Evolutionary conservation across 2,113 vertebrate genomes (phyloP), one percentile per base, ranked within the genome.

Genomic region (Plecotus auritus): DNA sequence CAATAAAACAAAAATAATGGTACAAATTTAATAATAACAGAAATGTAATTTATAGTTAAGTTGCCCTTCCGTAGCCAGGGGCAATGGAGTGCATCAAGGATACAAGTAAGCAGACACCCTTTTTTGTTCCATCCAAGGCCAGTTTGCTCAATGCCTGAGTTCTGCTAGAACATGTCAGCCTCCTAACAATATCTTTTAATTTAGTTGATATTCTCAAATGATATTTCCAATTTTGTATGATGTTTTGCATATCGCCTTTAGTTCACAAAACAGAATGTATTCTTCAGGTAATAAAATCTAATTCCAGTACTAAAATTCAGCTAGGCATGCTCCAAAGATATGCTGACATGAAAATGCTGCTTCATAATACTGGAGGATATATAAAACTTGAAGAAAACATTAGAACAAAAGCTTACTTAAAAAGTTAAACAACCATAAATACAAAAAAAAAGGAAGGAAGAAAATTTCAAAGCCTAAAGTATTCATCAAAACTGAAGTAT

Each of bases 1-100:
- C 22, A 95, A 95, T 92, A 93, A 97, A 96, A 96, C 69, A 93
- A 88, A 93, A 96, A 61, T 37, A 84, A 67, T 97, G 9, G 66
- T 97, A 69, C 88, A 49, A 95, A 85, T 66, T 76, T 81, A 95
- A 95, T 94, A 88, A 94, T 73, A 92, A 88, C 90, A 80, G 69
- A 93, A 95, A 93, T 73, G 32, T 69, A 96, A 96, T 80, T 96
- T 74, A 90, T 51, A 94, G 85, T 72, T 97, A 78, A 84, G 12
- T 17, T 93, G 42, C 40, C 47, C 8, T 51, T 96, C 64, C 78
- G 17, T 45, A 80, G 17, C 17, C 54, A 88, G 61, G 7, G 91
- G 95, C 51, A 91, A 88, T 67, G 76, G 67, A 77, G 54, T 69
- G 42, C 37, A 77, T 67, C 37, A 91, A 90, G 61, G 73, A 66